phyloP scores from a whole-genome alignment of 1,140 invertebrate genomes.

The Acromyrmex echinatior region DNA sequence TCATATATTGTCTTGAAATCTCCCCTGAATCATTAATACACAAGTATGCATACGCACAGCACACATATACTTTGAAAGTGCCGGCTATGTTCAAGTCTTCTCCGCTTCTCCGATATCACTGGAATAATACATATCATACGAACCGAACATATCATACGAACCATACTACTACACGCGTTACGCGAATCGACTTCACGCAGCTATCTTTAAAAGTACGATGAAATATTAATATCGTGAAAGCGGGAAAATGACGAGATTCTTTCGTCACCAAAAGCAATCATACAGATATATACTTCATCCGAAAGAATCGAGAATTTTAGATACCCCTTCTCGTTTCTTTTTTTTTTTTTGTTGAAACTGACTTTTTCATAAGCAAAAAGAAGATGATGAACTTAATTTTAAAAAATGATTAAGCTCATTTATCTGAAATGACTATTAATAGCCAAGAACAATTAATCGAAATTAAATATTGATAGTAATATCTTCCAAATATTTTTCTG shows the following conservation, averaged over 20 bases:
- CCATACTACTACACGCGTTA: neutral
- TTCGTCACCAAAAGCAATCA: neutral
- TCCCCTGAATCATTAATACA: conserved; percentile 20
- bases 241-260: conserved; percentile 1
- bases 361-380: neutral
- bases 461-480: neutral
- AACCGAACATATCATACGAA: conserved; percentile 12
- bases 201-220: conserved; percentile 16
- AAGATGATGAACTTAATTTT: neutral
- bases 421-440: neutral
- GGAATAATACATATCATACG: conserved; percentile 49
- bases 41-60: conserved; percentile 28
- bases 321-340: neutral
- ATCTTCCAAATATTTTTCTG: neutral
- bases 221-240: conserved; percentile 48
- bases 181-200: neutral
- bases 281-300: neutral
- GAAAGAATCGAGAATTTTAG: neutral
- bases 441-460: neutral
- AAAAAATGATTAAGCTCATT: neutral
- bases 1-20: neutral
- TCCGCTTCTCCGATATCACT: neutral
- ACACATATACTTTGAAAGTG: neutral
- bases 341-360: neutral
- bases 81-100: neutral